Evolutionary conservation across 2,888 invertebrate species (phyloP), one percentile per base, ranked within the genome.

Genomic region (Sphaeridia pumilis): DNA sequence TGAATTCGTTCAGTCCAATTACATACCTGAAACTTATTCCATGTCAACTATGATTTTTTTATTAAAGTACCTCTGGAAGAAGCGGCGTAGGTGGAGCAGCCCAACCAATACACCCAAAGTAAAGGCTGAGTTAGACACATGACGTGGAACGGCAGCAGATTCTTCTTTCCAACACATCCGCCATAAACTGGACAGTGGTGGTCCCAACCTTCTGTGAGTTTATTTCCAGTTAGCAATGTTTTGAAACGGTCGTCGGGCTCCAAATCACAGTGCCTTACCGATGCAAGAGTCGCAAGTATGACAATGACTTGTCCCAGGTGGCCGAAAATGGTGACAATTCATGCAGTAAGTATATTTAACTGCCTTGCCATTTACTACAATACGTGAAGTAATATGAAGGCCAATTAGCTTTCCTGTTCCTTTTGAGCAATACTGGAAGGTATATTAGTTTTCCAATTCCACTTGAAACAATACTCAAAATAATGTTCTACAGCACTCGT

Each of bases 141-240:
- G 4, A 57, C 24, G 38, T 59, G 53, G 24, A 64, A 61, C 17
- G 57, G 46, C n/a, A 51, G 17, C 14, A 55, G 17, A 50, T 62
- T 62, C 24, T 52, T 53, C 10, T 49, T 45, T 3, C 61, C 62
- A 4, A 64, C 58, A 36, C 64, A 64, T 10, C 59, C 60, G 34
- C 43, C 46, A 14, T 46, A 46, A 17, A 61, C 58, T 24, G 61
- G 60, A 28, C 64, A 64, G 43, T 64, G 64, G 47, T 64, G 64
- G 43, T 64, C 64, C 42, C 44, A 48, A 2, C 52, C 10, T 34
- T 50, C 58, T 55, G 27, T 4, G 10, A 17, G 34, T n/a, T n/a
- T n/a, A n/a, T n/a, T n/a, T n/a, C n/a, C n/a, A n/a, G n/a, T n/a
- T n/a, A n/a, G n/a, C n/a, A n/a, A n/a, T n/a, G n/a, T n/a, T n/a